Evolutionary conservation across 2,888 invertebrate genomes (phyloP), one percentile per base, ranked within the genome.

Genomic region (Cryptosula pallasiana): DNA sequence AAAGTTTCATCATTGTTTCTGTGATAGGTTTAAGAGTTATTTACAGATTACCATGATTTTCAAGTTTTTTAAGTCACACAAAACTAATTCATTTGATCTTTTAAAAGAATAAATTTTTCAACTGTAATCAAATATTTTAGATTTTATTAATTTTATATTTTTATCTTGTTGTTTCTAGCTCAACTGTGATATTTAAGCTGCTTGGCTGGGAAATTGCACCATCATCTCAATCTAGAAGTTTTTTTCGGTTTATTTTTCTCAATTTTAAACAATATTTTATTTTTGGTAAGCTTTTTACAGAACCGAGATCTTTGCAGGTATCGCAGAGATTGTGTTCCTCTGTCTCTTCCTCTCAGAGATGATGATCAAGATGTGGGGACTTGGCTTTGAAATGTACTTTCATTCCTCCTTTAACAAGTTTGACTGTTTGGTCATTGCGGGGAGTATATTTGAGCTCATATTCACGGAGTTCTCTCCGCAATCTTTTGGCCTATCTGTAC

Each of bases 361-460:
- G 70, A 20, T 36, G n/a, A 54, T 70, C 5, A 70, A 70, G 45
- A 35, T 70, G 36, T 70, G 55, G 45, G 70, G 70, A 9, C 70
- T 70, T 25, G 70, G 70, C 45, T 25, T 36, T 5, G 70, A 70
- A 3, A 54, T 20, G 45, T 70, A 70, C 45, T 70, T 70, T 45
- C 70, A 70, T 32, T 70, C 70, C 2, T 70, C 70, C 3, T 70
- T 70, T 29, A 70, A 70, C 45, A 70, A 70, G 45, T 70, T 70
- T 54, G 70, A 36, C 72, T 75, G 3, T 76, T 87, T 87, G 5
- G 87, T 87, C 36, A 87, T 87, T 71, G 82, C 83, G 83, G 97
- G 96, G 84, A 97, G 97, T 87, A 95, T 97, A 87, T 95, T 97
- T 88, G 98, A 98, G 89, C 96, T 98, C 80, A 91, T 98, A 81